Evolutionary conservation across 2,113 vertebrate genomes (phyloP).

Genomic region (Cynoglossus semilaevis): DNA sequence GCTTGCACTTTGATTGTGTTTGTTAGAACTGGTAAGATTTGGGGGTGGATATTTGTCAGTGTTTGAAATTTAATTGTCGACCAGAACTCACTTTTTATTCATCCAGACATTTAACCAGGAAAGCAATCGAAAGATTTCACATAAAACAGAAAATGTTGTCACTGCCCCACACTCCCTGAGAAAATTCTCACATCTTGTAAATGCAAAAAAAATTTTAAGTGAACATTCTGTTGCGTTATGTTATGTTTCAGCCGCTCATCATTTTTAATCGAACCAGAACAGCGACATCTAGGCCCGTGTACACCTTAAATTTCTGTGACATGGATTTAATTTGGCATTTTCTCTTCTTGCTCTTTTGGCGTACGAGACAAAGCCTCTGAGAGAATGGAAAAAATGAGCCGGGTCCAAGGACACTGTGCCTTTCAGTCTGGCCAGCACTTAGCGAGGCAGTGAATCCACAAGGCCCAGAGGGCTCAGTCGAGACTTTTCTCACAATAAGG

Average conservation of each 20-base stretch:
- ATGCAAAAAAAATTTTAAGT: no score
- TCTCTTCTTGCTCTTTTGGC: constrained; percentile 55
- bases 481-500: constrained; percentile 96
- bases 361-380: constrained; percentile 75
- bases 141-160: no score
- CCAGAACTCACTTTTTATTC: constrained; percentile 23
- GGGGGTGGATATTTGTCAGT: constrained; percentile 15
- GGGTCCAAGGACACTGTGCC: constrained; percentile 86
- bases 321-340: constrained; percentile 70
- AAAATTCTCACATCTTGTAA: no score
- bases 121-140: no score
- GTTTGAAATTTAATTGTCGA: constrained; percentile 30
- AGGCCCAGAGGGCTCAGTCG: constrained; percentile 84
- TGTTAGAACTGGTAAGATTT: constrained; percentile 39
- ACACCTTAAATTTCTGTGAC: constrained; percentile 65
- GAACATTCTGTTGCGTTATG: no score
- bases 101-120: neutral
- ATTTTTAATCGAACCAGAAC: constrained; percentile 16
- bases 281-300: constrained; percentile 53
- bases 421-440: constrained; percentile 90
- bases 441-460: constrained; percentile 81
- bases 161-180: no score
- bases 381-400: constrained; percentile 81
- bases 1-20: constrained; percentile 43
- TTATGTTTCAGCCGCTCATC: no score